Base-by-base conservation (phyloP, 2,797 vertebrate species). In the Semaprochilodus insignis region DNA sequence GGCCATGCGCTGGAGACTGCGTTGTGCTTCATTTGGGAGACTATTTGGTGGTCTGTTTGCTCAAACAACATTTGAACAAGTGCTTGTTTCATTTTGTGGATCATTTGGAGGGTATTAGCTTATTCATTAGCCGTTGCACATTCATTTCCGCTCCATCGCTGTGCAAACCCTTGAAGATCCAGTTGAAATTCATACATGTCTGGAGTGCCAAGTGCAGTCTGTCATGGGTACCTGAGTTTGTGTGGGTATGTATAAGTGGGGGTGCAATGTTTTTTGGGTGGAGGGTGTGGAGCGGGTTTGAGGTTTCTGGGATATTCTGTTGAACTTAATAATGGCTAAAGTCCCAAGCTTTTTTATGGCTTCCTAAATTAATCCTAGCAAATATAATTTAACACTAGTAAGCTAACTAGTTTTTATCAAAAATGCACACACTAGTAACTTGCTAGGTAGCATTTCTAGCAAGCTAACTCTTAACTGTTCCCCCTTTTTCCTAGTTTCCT, bases 21-120 rank as follows among this genome's bases (percentile, higher is more conserved):
- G 21, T 25, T 51, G 25, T n/a, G 27, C 71, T 82, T 44, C 11
- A 63, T 77, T 65, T 72, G 57, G 55, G 27, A 82, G 13, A 55
- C 36, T 13, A 54, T 52, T n/a, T 23, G 25, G 65, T 65, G 70
- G 73, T 79, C 71, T 62, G 13, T 79, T 83, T 59, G 65, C 55
- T 67, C 6, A 59, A n/a, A 74, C 65, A 60, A 78, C 59, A 83
- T 34, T 77, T 62, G 40, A 82, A 62, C 66, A 82, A 76, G 76
- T 82, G 80, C 76, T 82, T 82, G 54, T 40, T 71, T 69, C 71
- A 67, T 40, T 67, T 19, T 48, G 34, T 40, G 69, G 60, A 74
- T 77, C 71, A 74, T 40, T 75, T 74, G 51, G 31, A 72, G 36
- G 2, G 34, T 36, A 27, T 40, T 67, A 40, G 34, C 65, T 67